Percentiles rank a stretch among this genome's conserved stretches.
phyloP scores from a whole-genome alignment of 2,888 invertebrate species.

The Cosmia trapezina region DNA sequence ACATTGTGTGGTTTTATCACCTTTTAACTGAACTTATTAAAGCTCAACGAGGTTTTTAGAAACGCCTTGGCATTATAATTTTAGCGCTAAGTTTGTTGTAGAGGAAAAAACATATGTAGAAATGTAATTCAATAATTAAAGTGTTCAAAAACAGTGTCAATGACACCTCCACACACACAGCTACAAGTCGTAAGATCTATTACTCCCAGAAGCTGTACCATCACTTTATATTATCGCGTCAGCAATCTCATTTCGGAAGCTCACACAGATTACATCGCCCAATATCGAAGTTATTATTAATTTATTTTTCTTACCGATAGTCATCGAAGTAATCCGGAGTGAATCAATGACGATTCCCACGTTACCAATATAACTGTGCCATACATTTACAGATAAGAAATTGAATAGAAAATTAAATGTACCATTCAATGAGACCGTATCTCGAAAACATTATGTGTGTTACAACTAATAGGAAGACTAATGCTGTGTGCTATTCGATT shows the following conservation, averaged over 20 bases:
- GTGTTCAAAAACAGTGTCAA: conserved; percentile 40
- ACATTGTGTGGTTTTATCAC: conserved; percentile 30
- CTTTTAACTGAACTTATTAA: conserved; percentile 35
- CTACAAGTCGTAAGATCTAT: conserved; percentile 50
- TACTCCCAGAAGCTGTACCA: conserved; percentile 51
- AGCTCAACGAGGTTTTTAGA: conserved; percentile 16
- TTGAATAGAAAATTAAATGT: conserved; percentile 87
- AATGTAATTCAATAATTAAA: conserved; percentile 27
- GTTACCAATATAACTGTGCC: conserved; percentile 81
- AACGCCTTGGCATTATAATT: conserved; percentile 42
- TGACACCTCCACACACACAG: conserved; percentile 44
- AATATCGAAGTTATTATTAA: conserved; percentile 85
- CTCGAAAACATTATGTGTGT: conserved; percentile 67
- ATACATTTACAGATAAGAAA: conserved; percentile 84
- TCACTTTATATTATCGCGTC: conserved; percentile 63
- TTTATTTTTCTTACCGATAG: conserved; percentile 84
- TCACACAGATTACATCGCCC: conserved; percentile 80
- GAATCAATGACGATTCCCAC: conserved; percentile 85
- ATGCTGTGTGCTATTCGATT: conserved; percentile 37
- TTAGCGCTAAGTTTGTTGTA: conserved; percentile 18
- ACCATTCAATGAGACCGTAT: conserved; percentile 76
- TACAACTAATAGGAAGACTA: conserved; percentile 63
- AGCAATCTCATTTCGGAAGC: conserved; percentile 74
- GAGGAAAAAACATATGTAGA: conserved; percentile 17
- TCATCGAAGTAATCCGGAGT: conserved; percentile 85